These are phyloP conservation scores for Cheilosia pagana DNA, from an alignment of 2,888 invertebrate genomes.

Conservation along the genomic window DNA sequence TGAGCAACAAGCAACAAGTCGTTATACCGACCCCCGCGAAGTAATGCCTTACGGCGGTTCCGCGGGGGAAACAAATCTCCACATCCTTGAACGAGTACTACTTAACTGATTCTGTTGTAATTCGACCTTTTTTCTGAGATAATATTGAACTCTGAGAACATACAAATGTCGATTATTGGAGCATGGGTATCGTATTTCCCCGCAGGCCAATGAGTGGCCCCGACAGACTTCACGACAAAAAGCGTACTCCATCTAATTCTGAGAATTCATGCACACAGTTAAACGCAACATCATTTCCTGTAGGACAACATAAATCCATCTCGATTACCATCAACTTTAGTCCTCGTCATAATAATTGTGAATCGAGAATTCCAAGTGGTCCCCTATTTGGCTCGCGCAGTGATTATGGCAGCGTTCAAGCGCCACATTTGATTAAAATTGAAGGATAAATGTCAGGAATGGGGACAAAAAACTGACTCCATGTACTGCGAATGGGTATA, in stretches of 20 bases:
- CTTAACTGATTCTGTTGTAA: no score
- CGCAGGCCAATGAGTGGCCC: no score
- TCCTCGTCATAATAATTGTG: slow-evolving; percentile 70
- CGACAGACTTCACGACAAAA: neutral
- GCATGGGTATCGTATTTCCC: no score
- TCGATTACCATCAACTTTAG: slow-evolving; percentile 70
- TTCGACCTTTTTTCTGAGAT: no score
- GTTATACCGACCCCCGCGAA: no score
- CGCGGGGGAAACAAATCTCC: no score
- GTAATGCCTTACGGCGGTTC: no score
- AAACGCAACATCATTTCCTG: slow-evolving; percentile 55
- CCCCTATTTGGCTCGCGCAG: slow-evolving; percentile 57
- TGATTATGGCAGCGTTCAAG: slow-evolving; percentile 69
- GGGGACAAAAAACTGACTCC: slow-evolving; percentile 60
- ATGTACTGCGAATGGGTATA: slow-evolving; percentile 53
- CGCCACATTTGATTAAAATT: slow-evolving; percentile 75
- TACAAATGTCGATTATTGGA: no score
- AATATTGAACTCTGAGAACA: no score
- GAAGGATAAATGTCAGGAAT: slow-evolving; percentile 71
- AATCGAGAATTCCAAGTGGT: slow-evolving; percentile 53
- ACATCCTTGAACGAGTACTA: no score
- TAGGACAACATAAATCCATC: slow-evolving; percentile 60
- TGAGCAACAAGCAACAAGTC: no score
- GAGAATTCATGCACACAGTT: slow-evolving; percentile 42
- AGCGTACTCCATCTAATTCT: slow-evolving; percentile 18